Conservation (phyloP, 2,797 vertebrate species). For the Leptoclinus maculatus region DNA sequence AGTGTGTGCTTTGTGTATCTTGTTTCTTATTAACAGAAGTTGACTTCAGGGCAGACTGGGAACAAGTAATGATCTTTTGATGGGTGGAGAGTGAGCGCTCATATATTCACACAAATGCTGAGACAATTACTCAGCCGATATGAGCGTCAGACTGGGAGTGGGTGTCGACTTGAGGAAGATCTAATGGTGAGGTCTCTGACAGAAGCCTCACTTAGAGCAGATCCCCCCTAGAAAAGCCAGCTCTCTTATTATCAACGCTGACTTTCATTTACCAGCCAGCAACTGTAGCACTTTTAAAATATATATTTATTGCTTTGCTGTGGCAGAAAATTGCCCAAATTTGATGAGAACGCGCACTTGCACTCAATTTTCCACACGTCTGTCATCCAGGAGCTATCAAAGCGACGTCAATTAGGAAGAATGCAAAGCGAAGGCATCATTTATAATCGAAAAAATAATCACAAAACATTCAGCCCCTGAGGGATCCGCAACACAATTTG, state of each 20-base stretch:
- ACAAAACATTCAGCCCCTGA: conserved; percentile 76
- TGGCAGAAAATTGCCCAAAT: conserved; percentile 81
- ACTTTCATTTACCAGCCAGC: conserved; percentile 69
- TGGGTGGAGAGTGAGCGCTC: conserved; percentile 2
- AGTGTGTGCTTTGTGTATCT: conserved; percentile 11
- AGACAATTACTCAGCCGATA: conserved; percentile 28
- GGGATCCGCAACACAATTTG: conserved; percentile 80
- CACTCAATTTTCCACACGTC: conserved; percentile 77
- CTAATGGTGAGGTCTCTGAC: conserved; percentile 19
- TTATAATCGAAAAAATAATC: conserved; percentile 84
- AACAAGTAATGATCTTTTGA: conserved; percentile 31
- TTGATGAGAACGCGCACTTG: conserved; percentile 80
- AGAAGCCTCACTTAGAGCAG: conserved; percentile 54
- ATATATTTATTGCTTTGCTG: conserved; percentile 73
- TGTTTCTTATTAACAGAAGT: conserved; percentile 30
- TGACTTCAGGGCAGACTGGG: conserved; percentile 27
- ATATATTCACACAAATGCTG: conserved; percentile 5
- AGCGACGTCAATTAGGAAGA: conserved; percentile 85
- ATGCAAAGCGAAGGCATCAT: conserved; percentile 82
- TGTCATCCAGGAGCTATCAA: conserved; percentile 82
- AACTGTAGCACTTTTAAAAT: conserved; percentile 69
- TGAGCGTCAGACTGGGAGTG: conserved; percentile 20
- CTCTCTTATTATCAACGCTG: conserved; percentile 68
- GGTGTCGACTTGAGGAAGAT: conserved; percentile 20
- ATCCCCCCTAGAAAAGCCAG: conserved; percentile 56